phyloP scores from a whole-genome alignment of 1,140 invertebrate genomes.

The Hyphantria cunea region DNA sequence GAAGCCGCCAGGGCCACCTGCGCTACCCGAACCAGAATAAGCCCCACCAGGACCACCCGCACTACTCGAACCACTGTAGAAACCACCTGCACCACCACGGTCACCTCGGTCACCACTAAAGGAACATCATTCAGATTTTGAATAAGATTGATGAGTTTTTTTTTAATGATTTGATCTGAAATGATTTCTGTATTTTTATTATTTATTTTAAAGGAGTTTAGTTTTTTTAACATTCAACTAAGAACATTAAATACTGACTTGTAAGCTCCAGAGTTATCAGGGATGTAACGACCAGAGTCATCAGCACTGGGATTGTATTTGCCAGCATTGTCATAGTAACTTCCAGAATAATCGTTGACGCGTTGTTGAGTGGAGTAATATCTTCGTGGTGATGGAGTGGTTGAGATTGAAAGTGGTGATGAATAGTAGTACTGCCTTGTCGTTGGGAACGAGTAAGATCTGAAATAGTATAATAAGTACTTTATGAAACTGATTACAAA shows the following conservation, averaged over 20 bases:
- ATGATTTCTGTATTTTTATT: not conserved
- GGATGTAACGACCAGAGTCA: slow-evolving; percentile 62
- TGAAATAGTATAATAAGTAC: too few species aligned
- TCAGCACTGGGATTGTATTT: slow-evolving; percentile 51
- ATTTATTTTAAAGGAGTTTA: not conserved
- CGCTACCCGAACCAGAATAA: slow-evolving; percentile 19
- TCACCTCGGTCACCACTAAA: slow-evolving; percentile 69
- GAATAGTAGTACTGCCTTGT: too few species aligned
- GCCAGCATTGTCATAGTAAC: slow-evolving; percentile 45
- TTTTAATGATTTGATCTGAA: too few species aligned
- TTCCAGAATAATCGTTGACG: slow-evolving; percentile 39
- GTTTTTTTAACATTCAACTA: too few species aligned
- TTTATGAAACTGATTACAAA: too few species aligned
- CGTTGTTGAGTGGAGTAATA: slow-evolving; percentile 4
- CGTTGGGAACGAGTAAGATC: too few species aligned
- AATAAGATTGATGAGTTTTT: too few species aligned
- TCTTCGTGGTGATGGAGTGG: slow-evolving; percentile 30
- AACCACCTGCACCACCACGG: slow-evolving; percentile 61
- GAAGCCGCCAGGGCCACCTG: slow-evolving; percentile 45
- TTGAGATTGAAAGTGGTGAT: too few species aligned
- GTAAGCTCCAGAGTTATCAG: slow-evolving; percentile 61
- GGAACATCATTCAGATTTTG: not conserved
- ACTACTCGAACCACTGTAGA: slow-evolving; percentile 41
- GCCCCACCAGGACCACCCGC: slow-evolving; percentile 34
- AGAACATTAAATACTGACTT: too few species aligned